phyloP scores from a whole-genome alignment of 2,797 vertebrate genomes.

The Urosaurus nigricauda region DNA sequence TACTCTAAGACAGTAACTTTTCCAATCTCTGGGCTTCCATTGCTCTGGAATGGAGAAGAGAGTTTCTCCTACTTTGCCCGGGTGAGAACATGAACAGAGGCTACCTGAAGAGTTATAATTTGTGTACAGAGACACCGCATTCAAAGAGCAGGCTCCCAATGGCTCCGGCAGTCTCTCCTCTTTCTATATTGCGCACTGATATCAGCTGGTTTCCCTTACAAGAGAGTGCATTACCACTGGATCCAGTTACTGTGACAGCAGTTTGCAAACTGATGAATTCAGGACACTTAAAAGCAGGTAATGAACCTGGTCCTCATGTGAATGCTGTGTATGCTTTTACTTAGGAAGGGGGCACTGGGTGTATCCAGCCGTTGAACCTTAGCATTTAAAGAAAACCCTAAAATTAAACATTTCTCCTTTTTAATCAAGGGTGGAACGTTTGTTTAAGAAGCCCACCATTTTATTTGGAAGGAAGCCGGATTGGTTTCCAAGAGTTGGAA shows the following conservation, averaged over 20 bases:
- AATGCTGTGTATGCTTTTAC: background rate
- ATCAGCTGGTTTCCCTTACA: slow-evolving; percentile 18
- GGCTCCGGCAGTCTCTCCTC: background rate
- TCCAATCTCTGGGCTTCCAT: background rate
- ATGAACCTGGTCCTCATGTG: slow-evolving; percentile 2
- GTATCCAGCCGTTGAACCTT: background rate
- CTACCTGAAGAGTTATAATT: background rate
- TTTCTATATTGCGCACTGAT: slow-evolving; percentile 1
- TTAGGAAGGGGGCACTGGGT: background rate
- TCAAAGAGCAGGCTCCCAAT: background rate
- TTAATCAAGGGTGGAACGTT: background rate
- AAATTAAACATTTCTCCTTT: too few species aligned
- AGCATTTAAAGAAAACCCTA: too few species aligned
- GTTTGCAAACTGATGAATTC: slow-evolving; percentile 37
- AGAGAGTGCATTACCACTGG: slow-evolving; percentile 29
- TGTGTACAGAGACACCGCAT: background rate
- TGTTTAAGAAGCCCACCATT: background rate
- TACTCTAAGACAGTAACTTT: background rate
- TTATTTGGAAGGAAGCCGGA: background rate
- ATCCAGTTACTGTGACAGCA: slow-evolving; percentile 21
- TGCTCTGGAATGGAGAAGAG: background rate
- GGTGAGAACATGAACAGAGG: background rate
- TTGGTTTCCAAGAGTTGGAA: background rate
- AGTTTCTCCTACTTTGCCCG: background rate
- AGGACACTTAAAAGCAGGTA: slow-evolving; percentile 49